Percentiles rank a stretch among this genome's conserved stretches.
Evolutionary conservation across 2,797 vertebrate species (phyloP).

Genomic region (Glyptemys insculpta): DNA sequence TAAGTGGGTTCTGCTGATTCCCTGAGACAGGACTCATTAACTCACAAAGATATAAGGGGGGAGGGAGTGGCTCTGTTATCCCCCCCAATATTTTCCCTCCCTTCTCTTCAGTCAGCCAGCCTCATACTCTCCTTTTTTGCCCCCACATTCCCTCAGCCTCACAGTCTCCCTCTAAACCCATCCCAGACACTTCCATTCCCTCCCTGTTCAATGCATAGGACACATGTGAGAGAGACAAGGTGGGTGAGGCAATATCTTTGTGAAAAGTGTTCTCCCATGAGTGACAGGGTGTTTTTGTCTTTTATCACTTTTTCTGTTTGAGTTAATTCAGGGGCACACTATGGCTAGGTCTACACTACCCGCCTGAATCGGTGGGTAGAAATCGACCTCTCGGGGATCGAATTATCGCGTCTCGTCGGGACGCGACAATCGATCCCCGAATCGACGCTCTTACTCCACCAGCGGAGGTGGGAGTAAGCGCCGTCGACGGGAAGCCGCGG

Average conservation of each 20-base stretch:
- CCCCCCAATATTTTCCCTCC: background rate
- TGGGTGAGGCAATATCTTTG: background rate
- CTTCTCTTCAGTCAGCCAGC: background rate
- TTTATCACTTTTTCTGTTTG: background rate
- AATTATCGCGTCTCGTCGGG: no score
- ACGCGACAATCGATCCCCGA: no score
- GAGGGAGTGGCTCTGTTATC: background rate
- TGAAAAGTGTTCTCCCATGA: background rate
- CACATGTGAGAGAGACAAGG: background rate
- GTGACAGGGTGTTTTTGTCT: background rate
- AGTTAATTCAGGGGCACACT: background rate
- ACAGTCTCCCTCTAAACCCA: background rate
- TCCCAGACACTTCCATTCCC: background rate
- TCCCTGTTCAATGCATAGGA: background rate
- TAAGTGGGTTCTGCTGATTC: background rate
- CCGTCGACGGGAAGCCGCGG: no score
- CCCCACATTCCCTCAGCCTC: background rate
- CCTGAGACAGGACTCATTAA: background rate
- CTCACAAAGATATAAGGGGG: background rate
- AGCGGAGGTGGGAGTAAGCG: no score
- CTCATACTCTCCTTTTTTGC: background rate
- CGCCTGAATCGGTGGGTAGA: no score
- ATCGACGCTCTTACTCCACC: no score
- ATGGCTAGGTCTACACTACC: no score
- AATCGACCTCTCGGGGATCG: no score